phyloP scores from a whole-genome alignment of 2,888 invertebrate genomes.

The Melanostoma mellinum region DNA sequence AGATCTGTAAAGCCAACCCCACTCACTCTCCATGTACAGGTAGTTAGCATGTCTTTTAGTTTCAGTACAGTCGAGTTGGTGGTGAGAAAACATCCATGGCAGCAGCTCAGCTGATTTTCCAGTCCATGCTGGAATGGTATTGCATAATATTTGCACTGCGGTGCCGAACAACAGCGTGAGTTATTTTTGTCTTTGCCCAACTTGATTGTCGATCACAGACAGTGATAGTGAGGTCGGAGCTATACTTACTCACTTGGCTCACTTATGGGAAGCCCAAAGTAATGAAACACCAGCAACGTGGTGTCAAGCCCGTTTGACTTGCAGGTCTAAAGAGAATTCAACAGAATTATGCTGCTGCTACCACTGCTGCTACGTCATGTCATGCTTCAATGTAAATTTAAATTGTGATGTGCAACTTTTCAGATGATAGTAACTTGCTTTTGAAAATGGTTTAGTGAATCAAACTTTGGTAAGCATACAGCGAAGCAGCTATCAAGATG shows the following conservation, averaged over 20 bases:
- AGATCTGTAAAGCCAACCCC: slow-evolving; percentile 46
- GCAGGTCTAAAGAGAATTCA: slow-evolving; percentile 24
- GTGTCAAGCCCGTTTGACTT: slow-evolving; percentile 8
- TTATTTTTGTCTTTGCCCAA: slow-evolving; percentile 47
- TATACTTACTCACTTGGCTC: not conserved
- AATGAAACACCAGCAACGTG: slow-evolving; percentile 34
- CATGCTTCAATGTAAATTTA: slow-evolving; percentile 53
- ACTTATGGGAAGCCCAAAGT: slow-evolving; percentile 45
- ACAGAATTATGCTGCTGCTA: slow-evolving; percentile 14
- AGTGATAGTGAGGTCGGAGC: slow-evolving; percentile 52
- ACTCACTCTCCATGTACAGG: slow-evolving; percentile 31
- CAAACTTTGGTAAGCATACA: slow-evolving; percentile 49
- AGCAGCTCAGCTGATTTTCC: slow-evolving; percentile 41
- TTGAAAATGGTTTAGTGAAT: slow-evolving; percentile 21
- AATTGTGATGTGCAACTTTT: slow-evolving; percentile 42
- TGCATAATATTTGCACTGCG: slow-evolving; percentile 61
- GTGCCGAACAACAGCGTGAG: slow-evolving; percentile 30
- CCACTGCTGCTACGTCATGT: slow-evolving; percentile 34
- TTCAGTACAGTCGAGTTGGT: slow-evolving; percentile 10
- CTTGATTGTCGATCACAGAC: slow-evolving; percentile 47
- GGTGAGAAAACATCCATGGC: not conserved
- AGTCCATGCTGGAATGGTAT: slow-evolving; percentile 50
- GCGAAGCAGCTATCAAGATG: slow-evolving; percentile 27
- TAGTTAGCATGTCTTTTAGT: slow-evolving; percentile 4
- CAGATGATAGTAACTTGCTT: slow-evolving; percentile 15